Conservation (phyloP, 2,113 vertebrate species). For the Silurus glanis region DNA sequence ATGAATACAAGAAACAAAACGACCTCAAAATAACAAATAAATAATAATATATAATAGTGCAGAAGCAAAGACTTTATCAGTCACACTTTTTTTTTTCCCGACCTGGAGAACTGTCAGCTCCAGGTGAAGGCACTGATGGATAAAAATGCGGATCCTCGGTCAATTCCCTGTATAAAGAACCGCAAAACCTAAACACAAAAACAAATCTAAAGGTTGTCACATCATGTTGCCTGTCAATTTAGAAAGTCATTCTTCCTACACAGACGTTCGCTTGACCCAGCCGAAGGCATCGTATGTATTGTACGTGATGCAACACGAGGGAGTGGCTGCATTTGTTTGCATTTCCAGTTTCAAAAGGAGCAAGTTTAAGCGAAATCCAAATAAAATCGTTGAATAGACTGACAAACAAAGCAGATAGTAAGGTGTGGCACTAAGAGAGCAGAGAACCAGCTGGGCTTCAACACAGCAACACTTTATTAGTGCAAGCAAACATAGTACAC, state of each 20-base stretch:
- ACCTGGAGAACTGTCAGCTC: neutral
- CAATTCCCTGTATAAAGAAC: neutral
- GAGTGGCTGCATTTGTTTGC: constrained; percentile 18
- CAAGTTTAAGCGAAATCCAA: neutral
- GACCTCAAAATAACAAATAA: neutral
- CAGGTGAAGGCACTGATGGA: neutral
- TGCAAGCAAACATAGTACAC: neutral
- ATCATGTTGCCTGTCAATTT: neutral
- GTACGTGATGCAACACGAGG: neutral
- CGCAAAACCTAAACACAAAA: neutral
- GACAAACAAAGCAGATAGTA: constrained; percentile 16
- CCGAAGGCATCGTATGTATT: neutral
- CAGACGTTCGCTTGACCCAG: neutral
- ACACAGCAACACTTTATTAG: neutral
- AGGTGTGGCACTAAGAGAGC: neutral
- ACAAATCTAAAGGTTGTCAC: neutral
- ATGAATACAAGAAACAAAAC: neutral
- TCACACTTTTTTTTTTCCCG: neutral
- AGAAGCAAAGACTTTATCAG: neutral
- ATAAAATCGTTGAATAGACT: constrained; percentile 3
- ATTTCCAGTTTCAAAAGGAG: constrained; percentile 16
- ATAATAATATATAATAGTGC: neutral
- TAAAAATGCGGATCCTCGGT: neutral
- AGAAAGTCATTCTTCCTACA: neutral
- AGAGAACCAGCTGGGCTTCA: neutral